Base-by-base conservation (phyloP, 1,140 invertebrate species). In the Belonocnema kinseyi region DNA sequence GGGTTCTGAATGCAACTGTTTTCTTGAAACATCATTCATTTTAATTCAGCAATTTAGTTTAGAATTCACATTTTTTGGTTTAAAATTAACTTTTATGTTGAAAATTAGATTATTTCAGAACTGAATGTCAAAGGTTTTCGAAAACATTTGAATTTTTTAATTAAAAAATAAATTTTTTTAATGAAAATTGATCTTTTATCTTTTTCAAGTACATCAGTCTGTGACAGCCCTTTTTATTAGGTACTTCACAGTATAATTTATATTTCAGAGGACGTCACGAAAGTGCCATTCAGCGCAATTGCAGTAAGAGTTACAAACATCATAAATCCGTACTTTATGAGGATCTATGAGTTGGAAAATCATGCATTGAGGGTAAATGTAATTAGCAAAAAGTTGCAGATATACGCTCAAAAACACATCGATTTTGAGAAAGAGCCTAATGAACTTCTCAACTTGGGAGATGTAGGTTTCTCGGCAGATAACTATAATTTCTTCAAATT, bases 301-400 rank as follows among this genome's bases (percentile, higher is more conserved):
- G 74, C 82, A 50, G 58, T 90, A n/a, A 82, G 82, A 80, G 74
- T 89, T 10, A 86, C 85, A 50, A 88, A 85, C 66, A 51, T 87
- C 50, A 40, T 85, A 50, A 87, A 83, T 82, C 89, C 89, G 11
- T 86, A 83, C 19, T 75, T 71, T 40, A 84, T 84, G 12, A 58
- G 78, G 19, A 80, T 84, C 12, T 79, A 79, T 66, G 75, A 80
- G 51, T 52, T 40, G 0, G 61, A 78, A 33, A 33, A 76, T 58
- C 80, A 80, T 56, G 11, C 58, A 13, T 17, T 58, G 40, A 80
- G 77, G 50, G 72, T 74, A 17, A 70, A 73, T 51, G 19, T 26
- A 46, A 71, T 87, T 11, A 71, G 74, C 5, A 16, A 66, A 51
- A 79, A 82, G 66, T 73, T 86, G 11, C 73, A 81, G 73, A 11